A percentile compares a stretch with the other conserved stretches of the same genome.
These are phyloP conservation scores for Mionectes macconnelli DNA, from an alignment of 2,113 vertebrate species.

Conservation along the genomic window DNA sequence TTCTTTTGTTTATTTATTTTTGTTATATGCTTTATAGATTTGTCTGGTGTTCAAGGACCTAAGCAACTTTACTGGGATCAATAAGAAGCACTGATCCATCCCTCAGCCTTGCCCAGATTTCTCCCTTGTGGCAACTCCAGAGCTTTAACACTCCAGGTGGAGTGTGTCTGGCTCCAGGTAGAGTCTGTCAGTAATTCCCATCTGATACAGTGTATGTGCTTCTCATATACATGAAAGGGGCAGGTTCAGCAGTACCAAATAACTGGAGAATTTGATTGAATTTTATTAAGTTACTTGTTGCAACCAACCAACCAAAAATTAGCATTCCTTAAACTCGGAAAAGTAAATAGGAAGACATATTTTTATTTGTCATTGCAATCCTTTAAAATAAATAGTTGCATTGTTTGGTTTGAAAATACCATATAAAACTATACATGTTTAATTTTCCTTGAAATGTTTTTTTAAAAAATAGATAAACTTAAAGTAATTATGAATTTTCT, in stretches of 20 bases:
- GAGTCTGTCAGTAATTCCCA: conserved; percentile 37
- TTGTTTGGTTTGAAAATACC: neutral
- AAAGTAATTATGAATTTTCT: neutral
- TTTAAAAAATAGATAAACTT: neutral
- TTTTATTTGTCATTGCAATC: neutral
- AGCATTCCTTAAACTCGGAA: neutral
- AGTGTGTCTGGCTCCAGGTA: conserved; percentile 44
- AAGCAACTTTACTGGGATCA: conserved; percentile 5
- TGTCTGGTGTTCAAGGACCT: neutral
- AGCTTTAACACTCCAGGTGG: conserved; percentile 1
- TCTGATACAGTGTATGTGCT: neutral
- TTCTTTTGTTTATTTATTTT: neutral
- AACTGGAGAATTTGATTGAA: neutral
- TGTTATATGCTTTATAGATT: neutral
- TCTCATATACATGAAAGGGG: neutral
- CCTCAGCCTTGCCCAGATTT: neutral
- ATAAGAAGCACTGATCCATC: neutral
- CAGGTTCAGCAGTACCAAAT: neutral
- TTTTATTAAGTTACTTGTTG: neutral
- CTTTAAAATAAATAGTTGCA: neutral
- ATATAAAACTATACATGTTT: neutral
- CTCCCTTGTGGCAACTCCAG: neutral
- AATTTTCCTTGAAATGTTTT: neutral
- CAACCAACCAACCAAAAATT: neutral
- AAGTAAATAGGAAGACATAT: neutral